A percentile compares a stretch with the other conserved stretches of the same genome.
Evolutionary conservation across 2,113 vertebrate genomes (phyloP).

Genomic region (Cephalopterus ornatus): DNA sequence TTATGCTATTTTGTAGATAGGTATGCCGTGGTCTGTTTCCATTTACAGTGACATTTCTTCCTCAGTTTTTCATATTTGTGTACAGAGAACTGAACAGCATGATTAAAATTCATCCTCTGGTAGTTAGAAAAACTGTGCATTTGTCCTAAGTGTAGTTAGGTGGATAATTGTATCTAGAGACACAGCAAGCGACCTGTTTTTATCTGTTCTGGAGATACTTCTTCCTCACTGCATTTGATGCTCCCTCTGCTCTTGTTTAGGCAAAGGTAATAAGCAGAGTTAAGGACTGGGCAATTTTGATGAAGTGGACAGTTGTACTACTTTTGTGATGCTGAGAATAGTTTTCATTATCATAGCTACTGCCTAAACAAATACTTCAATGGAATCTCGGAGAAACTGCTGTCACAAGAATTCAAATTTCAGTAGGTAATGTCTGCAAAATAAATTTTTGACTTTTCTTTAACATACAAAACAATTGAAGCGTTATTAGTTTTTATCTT

Average conservation of each 20-base stretch:
- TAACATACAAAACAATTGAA: not conserved
- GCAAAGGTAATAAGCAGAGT: not conserved
- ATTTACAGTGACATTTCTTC: not conserved
- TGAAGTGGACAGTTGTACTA: not conserved
- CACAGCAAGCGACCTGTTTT: fast-evolving
- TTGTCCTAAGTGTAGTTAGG: slow-evolving; percentile 22
- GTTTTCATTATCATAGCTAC: not conserved
- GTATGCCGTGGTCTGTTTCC: not conserved
- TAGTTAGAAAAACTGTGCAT: not conserved
- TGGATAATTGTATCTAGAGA: not conserved
- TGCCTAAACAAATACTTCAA: not conserved
- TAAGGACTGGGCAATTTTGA: not conserved
- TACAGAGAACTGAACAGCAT: not conserved
- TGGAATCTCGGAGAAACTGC: not conserved
- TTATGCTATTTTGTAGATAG: not conserved
- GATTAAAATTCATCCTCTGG: not conserved
- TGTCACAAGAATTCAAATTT: not conserved
- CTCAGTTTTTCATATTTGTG: not conserved
- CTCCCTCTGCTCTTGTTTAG: not conserved
- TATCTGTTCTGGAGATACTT: not conserved
- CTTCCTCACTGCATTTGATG: not conserved
- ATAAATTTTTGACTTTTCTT: not conserved
- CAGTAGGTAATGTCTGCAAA: not conserved
- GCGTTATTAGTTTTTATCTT: not conserved
- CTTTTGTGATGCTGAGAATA: not conserved